phyloP scores from a whole-genome alignment of 1,140 invertebrate genomes.

The Aphaenogaster rudis region DNA sequence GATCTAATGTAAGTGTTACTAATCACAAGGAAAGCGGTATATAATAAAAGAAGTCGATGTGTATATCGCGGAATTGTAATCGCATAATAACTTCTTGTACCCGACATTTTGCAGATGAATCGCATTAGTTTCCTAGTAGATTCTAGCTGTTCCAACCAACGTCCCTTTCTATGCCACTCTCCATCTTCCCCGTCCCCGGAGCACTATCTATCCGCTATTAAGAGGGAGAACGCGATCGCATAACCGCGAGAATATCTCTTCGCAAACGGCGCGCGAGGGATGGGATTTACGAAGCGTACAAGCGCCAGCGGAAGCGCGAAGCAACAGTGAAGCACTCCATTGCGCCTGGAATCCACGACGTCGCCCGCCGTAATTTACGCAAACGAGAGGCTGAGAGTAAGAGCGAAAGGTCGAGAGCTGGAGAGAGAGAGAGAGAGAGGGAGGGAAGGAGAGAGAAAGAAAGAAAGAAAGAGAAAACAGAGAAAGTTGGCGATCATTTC shows the following conservation, averaged over 20 bases:
- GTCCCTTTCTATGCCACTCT: background rate
- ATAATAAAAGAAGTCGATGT: background rate
- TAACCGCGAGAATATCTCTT: constrained; percentile 45
- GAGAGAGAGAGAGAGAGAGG: constrained; percentile 3
- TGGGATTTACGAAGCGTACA: constrained; percentile 42
- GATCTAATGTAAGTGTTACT: constrained; percentile 24
- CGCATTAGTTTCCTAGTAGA: background rate
- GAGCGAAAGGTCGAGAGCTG: constrained; percentile 23
- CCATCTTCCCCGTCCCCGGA: background rate
- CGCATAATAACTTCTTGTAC: background rate
- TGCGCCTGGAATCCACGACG: constrained; percentile 59
- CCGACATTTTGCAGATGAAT: background rate
- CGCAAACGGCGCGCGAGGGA: constrained; percentile 32
- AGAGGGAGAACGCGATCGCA: background rate
- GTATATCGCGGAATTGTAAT: constrained; percentile 12
- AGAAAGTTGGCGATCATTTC: constrained; percentile 36
- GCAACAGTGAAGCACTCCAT: constrained; percentile 56
- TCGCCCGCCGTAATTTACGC: constrained; percentile 42
- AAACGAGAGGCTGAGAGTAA: constrained; percentile 39
- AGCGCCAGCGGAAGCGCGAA: constrained; percentile 46
- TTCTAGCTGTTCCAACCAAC: background rate
- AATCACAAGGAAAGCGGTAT: background rate
- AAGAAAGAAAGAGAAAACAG: background rate
- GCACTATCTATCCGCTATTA: constrained; percentile 13
- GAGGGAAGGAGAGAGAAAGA: background rate